Conservation (phyloP, 2,888 invertebrate species). For the Parnassius mnemosyne region DNA sequence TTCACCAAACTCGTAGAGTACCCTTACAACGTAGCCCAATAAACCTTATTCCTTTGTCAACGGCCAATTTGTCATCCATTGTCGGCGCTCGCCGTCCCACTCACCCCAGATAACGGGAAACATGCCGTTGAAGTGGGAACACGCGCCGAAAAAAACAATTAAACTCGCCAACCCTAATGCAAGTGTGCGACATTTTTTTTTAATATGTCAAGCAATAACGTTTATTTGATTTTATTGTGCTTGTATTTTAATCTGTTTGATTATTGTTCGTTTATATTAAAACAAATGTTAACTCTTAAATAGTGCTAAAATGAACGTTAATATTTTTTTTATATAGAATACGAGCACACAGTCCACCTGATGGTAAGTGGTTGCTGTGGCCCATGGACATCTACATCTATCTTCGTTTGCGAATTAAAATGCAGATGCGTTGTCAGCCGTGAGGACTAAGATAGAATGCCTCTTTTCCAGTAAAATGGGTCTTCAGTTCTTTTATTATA, state of each 20-base stretch:
- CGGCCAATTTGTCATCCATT: constrained; percentile 76
- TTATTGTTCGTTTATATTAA: not conserved
- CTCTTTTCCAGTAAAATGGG: too few relatives aligned
- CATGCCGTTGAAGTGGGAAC: constrained; percentile 64
- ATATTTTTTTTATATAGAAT: too few relatives aligned
- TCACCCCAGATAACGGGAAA: constrained; percentile 40
- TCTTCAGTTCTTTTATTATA: too few relatives aligned
- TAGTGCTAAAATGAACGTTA: too few relatives aligned
- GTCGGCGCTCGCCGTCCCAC: constrained; percentile 41
- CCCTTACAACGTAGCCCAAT: constrained; percentile 75
- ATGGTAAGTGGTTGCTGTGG: too few relatives aligned
- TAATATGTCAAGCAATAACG: constrained; percentile 4
- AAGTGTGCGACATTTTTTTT: constrained; percentile 15
- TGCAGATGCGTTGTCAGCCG: too few relatives aligned
- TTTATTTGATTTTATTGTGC: constrained; percentile 27
- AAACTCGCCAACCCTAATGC: constrained; percentile 57
- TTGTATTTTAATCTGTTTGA: constrained; percentile 8
- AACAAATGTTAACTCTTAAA: too few relatives aligned
- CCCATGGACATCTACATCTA: too few relatives aligned
- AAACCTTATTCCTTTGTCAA: constrained; percentile 75
- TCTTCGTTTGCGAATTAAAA: too few relatives aligned
- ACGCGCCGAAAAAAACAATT: constrained; percentile 70
- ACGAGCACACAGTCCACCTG: too few relatives aligned
- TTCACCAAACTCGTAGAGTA: constrained; percentile 57
- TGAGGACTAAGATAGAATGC: too few relatives aligned